phyloP scores from a whole-genome alignment of 2,113 vertebrate species.

The Callorhinus ursinus region DNA sequence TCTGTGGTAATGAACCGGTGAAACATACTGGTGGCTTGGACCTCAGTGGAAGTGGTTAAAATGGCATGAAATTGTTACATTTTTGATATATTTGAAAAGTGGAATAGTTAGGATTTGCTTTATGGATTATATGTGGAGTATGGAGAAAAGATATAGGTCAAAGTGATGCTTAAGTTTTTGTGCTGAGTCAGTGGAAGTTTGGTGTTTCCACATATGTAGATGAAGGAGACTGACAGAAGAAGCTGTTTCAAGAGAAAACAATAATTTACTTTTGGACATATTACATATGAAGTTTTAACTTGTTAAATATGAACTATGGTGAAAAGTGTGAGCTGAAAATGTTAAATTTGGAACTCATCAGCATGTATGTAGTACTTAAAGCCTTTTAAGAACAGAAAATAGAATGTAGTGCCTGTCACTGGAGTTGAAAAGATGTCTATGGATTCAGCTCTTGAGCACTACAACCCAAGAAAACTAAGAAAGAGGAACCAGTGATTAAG shows the following conservation, averaged over 20 bases:
- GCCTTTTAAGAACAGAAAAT: neutral
- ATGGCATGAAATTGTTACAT: neutral
- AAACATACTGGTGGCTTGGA: neutral
- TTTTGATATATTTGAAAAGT: neutral
- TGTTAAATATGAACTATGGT: neutral
- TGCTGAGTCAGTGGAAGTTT: neutral
- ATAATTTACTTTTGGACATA: neutral
- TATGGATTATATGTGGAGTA: neutral
- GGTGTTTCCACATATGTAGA: neutral
- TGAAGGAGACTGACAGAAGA: neutral
- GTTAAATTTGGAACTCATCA: neutral
- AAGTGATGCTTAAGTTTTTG: neutral
- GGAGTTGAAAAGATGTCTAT: neutral
- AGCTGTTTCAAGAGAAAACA: neutral
- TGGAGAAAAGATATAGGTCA: neutral
- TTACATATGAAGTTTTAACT: neutral
- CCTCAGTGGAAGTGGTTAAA: neutral
- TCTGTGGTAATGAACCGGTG: neutral
- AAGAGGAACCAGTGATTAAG: neutral
- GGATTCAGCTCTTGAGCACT: neutral
- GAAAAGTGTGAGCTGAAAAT: neutral
- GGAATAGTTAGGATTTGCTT: neutral
- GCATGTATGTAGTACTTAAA: neutral
- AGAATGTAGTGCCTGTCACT: neutral
- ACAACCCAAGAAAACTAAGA: neutral